A percentile compares a stretch with the other conserved stretches of the same genome.
Evolutionary conservation across 2,113 vertebrate genomes (phyloP).

Genomic region (Ceuthmochares aereus): DNA sequence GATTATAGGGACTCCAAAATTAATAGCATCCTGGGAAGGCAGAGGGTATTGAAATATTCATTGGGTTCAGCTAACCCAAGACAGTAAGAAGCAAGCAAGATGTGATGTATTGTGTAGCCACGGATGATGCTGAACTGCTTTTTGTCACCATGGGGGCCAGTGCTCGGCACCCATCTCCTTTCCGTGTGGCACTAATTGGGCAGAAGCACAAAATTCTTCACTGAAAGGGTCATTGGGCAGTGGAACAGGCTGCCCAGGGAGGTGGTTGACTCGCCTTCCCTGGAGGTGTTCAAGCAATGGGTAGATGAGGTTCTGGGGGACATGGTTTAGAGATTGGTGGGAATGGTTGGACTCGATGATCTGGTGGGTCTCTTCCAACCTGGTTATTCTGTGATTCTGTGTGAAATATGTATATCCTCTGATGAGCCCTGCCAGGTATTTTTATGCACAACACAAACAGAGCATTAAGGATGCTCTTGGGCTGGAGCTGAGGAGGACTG

Average conservation of each 20-base stretch:
- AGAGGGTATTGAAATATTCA: slow-evolving; percentile 61
- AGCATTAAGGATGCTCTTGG: not conserved
- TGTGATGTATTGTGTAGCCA: slow-evolving; percentile 27
- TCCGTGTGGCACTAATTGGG: not conserved
- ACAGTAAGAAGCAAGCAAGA: not conserved
- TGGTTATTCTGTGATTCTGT: too few species aligned
- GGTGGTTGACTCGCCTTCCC: too few species aligned
- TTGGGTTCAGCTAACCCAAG: slow-evolving; percentile 16
- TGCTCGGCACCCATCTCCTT: rapidly evolving
- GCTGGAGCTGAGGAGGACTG: not conserved
- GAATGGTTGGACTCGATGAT: too few species aligned
- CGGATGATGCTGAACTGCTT: not conserved
- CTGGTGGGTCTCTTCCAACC: too few species aligned
- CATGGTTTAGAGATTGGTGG: too few species aligned
- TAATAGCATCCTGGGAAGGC: slow-evolving; percentile 53
- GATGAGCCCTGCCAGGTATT: not conserved
- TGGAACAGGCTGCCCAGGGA: too few species aligned
- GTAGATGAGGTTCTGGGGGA: too few species aligned
- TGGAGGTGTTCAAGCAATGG: too few species aligned
- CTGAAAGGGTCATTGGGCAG: too few species aligned
- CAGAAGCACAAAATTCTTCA: too few species aligned
- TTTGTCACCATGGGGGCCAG: not conserved
- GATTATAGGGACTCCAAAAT: slow-evolving; percentile 62
- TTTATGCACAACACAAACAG: not conserved
- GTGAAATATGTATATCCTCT: rapidly evolving